phyloP scores from a whole-genome alignment of 2,888 invertebrate species.

The Eupithecia subfuscata region DNA sequence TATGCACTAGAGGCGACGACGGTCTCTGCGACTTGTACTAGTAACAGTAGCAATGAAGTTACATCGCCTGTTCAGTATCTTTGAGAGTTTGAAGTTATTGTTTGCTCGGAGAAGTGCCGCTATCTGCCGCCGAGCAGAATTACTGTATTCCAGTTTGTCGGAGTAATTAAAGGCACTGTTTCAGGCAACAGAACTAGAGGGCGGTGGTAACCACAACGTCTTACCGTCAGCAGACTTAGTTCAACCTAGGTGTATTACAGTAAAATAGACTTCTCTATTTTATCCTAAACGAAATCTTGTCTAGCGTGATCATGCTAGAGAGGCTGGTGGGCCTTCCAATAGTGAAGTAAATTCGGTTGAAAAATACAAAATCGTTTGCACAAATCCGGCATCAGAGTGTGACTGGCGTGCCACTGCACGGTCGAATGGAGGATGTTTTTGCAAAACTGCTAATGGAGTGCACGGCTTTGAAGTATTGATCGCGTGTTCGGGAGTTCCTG shows the following conservation, averaged over 20 bases:
- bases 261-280: not conserved
- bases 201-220: too few species aligned
- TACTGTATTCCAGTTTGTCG: not conserved
- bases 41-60: too few species aligned
- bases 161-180: not conserved
- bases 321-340: not conserved
- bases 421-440: constrained; percentile 8
- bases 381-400: not conserved
- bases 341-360: not conserved
- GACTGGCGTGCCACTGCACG: not conserved
- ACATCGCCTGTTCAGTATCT: not conserved
- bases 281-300: not conserved
- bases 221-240: not conserved
- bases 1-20: not conserved
- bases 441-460: constrained; percentile 11
- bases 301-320: not conserved
- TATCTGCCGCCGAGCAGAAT: not conserved
- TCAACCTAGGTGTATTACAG: not conserved
- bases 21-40: too few species aligned
- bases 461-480: constrained; percentile 8
- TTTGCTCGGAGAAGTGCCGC: not conserved
- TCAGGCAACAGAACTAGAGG: too few species aligned
- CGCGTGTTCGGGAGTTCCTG: not conserved
- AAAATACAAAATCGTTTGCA: not conserved
- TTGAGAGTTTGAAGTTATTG: not conserved